These are phyloP conservation scores for Beaufortia kweichowensis DNA, from an alignment of 2,113 vertebrate genomes.

Conservation along the genomic window DNA sequence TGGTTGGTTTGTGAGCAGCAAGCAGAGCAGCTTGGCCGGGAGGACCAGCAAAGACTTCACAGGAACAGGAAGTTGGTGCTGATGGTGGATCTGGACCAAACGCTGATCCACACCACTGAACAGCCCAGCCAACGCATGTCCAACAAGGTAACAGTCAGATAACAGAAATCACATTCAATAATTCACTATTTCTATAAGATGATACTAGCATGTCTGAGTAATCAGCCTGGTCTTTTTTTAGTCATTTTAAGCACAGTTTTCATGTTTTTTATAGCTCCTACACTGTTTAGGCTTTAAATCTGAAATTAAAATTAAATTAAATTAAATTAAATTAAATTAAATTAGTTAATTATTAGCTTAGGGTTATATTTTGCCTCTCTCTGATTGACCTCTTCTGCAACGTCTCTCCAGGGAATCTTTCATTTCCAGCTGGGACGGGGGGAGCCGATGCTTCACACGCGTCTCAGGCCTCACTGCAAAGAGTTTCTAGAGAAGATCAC, in stretches of 20 bases:
- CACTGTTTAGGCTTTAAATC: too few relatives aligned
- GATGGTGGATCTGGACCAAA: conserved; percentile 99
- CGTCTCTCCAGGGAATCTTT: conserved; percentile 85
- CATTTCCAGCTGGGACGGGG: conserved; percentile 96
- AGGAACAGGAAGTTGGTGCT: conserved; percentile 91
- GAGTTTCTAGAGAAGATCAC: conserved; percentile 96
- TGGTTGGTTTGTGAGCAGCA: conserved; percentile 75
- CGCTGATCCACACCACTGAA: conserved; percentile 95
- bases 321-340: too few relatives aligned
- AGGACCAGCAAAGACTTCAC: conserved; percentile 93
- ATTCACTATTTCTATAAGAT: too few relatives aligned
- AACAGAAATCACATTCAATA: too few relatives aligned
- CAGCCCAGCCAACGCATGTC: conserved; percentile 93
- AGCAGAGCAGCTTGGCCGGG: conserved; percentile 89
- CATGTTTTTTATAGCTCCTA: too few relatives aligned
- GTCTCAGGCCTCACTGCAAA: conserved; percentile 94
- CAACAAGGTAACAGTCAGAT: conserved; percentile 79
- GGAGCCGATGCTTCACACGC: conserved; percentile 95
- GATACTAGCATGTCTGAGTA: too few relatives aligned
- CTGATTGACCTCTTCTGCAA: background rate
- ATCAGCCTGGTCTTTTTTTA: too few relatives aligned
- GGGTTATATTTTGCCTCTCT: background rate
- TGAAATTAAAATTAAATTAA: too few relatives aligned
- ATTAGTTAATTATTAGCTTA: too few relatives aligned
- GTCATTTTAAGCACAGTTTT: too few relatives aligned